These are phyloP conservation scores for Molossus alvarezi DNA, from an alignment of 2,797 vertebrate species.

Conservation along the genomic window DNA sequence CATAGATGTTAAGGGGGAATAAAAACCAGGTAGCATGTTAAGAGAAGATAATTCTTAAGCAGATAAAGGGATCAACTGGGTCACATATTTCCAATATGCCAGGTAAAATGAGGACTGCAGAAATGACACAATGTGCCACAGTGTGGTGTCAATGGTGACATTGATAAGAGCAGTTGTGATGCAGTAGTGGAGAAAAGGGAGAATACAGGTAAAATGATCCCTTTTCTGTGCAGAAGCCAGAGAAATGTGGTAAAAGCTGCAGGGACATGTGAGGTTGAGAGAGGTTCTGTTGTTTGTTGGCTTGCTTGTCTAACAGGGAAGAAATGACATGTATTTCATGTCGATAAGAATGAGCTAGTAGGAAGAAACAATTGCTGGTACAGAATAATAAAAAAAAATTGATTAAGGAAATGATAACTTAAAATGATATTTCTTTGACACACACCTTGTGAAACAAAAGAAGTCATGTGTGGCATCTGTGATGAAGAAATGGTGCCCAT, in stretches of 20 bases:
- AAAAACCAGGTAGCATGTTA: too few relatives aligned
- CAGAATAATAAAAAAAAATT: neutral
- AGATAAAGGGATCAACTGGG: neutral
- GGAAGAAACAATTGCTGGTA: neutral
- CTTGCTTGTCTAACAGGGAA: neutral
- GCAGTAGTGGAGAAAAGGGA: neutral
- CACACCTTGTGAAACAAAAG: neutral
- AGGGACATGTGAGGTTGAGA: neutral
- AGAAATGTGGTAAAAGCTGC: neutral
- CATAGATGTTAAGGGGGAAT: neutral
- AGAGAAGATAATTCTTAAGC: neutral
- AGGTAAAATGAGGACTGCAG: neutral
- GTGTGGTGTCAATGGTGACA: neutral
- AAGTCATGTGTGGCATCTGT: neutral
- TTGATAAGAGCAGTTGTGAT: neutral
- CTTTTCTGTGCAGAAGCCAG: neutral
- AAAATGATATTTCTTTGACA: neutral
- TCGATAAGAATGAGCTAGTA: neutral
- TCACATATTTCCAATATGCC: neutral
- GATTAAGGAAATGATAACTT: neutral
- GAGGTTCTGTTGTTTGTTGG: neutral
- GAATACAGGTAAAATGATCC: neutral
- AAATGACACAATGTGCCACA: neutral
- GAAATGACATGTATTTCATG: neutral
- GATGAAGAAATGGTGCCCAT: neutral